Percentiles rank a stretch among this genome's conserved stretches.
Conservation (phyloP, 2,113 vertebrate species). For the Hepsetus odoe region DNA sequence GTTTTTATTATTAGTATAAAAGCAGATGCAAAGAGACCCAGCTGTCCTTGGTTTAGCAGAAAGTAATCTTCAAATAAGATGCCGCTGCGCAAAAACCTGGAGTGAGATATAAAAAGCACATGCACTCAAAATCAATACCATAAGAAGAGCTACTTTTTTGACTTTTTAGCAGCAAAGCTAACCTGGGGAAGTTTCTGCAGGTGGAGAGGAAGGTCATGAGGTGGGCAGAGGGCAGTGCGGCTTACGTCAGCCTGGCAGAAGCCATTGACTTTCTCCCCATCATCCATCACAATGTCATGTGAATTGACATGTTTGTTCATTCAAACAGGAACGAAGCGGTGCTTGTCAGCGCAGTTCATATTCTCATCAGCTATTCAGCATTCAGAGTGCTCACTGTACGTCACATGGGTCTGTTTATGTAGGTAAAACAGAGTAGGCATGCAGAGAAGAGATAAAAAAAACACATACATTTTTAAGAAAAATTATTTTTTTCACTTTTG, state of each 20-base stretch:
- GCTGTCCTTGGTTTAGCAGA: too few relatives aligned
- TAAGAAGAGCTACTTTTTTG: background rate
- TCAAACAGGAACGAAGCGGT: background rate
- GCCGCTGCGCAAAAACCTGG: too few relatives aligned
- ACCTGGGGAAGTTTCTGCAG: conserved; percentile 28
- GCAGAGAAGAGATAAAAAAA: conserved; percentile 1
- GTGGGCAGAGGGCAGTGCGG: conserved; percentile 3
- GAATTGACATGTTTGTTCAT: conserved; percentile 36
- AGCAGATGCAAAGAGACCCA: too few relatives aligned
- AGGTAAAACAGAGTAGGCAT: background rate
- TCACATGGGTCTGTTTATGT: conserved; percentile 3
- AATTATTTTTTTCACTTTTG: background rate
- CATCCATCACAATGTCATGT: conserved; percentile 4
- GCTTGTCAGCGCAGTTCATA: conserved; percentile 22
- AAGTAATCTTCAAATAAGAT: background rate
- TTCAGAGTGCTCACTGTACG: background rate
- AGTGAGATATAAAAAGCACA: background rate
- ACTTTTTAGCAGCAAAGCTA: background rate
- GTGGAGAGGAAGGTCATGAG: conserved; percentile 1
- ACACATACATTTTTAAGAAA: background rate
- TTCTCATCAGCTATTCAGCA: conserved; percentile 12
- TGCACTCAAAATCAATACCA: background rate
- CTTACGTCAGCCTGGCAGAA: conserved; percentile 18
- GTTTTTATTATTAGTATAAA: too few relatives aligned
- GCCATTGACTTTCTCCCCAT: background rate